These are phyloP conservation scores for Epizoanthus stellaris DNA, from an alignment of 92 coral and sea anemone species.

Conservation along the genomic window DNA sequence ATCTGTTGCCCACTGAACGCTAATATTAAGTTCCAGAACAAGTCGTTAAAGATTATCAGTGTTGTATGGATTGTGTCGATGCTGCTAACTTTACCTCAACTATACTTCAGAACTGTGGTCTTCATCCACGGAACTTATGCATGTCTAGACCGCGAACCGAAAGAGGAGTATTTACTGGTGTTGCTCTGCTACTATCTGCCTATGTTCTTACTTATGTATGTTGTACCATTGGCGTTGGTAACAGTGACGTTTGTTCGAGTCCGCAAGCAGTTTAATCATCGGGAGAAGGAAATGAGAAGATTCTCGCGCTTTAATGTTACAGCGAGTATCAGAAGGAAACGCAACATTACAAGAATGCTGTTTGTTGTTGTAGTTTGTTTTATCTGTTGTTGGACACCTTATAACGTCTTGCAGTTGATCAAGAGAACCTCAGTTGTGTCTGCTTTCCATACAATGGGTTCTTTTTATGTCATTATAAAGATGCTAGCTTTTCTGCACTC, in stretches of 20 bases:
- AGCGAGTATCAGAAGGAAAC: conserved; percentile 45
- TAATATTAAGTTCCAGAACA: conserved; percentile 34
- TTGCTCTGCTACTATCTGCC: conserved; percentile 62
- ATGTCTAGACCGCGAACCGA: conserved; percentile 54
- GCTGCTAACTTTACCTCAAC: conserved; percentile 59
- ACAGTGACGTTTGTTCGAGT: conserved; percentile 59
- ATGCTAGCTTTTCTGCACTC: conserved; percentile 71
- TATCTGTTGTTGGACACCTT: conserved; percentile 70
- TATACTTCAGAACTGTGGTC: conserved; percentile 57
- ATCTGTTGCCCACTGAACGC: conserved; percentile 60
- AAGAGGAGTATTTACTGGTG: conserved; percentile 30
- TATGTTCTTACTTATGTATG: conserved; percentile 57
- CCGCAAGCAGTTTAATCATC: conserved; percentile 40
- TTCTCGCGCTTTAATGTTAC: conserved; percentile 63
- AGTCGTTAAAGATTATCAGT: conserved; percentile 28
- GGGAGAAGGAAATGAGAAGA: conserved; percentile 49
- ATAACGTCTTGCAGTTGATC: conserved; percentile 60
- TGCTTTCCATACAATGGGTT: conserved; percentile 56
- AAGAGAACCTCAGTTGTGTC: conserved; percentile 49
- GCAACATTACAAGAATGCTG: conserved; percentile 60
- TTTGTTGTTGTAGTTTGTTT: conserved; percentile 65
- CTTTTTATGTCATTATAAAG: conserved; percentile 51
- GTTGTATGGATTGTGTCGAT: conserved; percentile 63
- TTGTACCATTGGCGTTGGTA: conserved; percentile 56
- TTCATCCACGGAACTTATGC: conserved; percentile 48